Evolutionary conservation across 1,140 invertebrate species (phyloP).

Genomic region (Mizuhopecten yessoensis): DNA sequence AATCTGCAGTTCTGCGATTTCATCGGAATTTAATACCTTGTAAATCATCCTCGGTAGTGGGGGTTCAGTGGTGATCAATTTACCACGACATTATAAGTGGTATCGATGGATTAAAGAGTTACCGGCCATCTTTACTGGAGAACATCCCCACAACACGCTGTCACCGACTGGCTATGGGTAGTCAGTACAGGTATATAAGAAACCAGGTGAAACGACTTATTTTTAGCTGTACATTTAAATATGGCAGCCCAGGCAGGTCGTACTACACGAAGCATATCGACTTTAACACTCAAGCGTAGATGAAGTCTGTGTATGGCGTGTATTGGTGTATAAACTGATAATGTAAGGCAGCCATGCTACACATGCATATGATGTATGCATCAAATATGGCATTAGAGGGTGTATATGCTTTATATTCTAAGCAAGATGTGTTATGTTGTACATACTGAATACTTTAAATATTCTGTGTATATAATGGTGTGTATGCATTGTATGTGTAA

Average conservation of each 20-base stretch:
- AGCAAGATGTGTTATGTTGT: no score
- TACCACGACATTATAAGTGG: background rate
- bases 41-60: conserved; percentile 61
- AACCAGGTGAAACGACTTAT: conserved; percentile 10
- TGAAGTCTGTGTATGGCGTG: no score
- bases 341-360: no score
- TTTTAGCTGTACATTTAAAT: background rate
- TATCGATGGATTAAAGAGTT: background rate
- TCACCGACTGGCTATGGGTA: background rate
- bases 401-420: no score
- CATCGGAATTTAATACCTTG: conserved; percentile 58
- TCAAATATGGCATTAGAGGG: no score
- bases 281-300: no score
- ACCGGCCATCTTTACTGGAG: background rate
- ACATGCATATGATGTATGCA: no score
- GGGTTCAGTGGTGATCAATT: background rate
- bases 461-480: no score
- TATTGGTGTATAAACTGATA: no score
- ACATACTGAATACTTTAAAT: no score
- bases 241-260: background rate
- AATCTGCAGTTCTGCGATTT: conserved; percentile 58
- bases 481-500: no score
- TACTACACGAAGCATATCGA: no score
- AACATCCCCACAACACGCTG: background rate
- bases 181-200: background rate